Evolutionary conservation across 2,888 invertebrate species (phyloP).

Genomic region (Crematogaster levior): DNA sequence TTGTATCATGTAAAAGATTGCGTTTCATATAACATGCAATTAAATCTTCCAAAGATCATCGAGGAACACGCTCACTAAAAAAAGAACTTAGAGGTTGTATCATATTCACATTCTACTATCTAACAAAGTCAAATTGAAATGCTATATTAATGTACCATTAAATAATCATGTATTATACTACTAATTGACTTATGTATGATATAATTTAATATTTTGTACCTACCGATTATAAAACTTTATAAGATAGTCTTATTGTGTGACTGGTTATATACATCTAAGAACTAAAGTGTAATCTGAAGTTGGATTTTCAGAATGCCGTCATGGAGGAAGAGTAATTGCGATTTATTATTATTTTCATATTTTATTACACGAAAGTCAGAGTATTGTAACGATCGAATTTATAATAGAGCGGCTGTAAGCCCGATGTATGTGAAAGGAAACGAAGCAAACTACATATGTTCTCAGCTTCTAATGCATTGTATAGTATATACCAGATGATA

Average conservation of each 20-base stretch:
- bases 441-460: constrained; percentile 48
- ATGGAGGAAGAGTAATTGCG: constrained; percentile 51
- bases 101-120: constrained; percentile 53
- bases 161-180: constrained; percentile 64
- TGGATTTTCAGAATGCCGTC: constrained; percentile 59
- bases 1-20: constrained; percentile 24
- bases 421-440: constrained; percentile 45
- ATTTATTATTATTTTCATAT: constrained; percentile 74
- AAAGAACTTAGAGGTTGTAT: constrained; percentile 46
- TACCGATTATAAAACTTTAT: constrained; percentile 52
- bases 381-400: constrained; percentile 48
- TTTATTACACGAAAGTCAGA: constrained; percentile 65
- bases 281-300: constrained; percentile 63
- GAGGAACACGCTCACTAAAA: constrained; percentile 50
- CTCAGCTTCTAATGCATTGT: constrained; percentile 56
- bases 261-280: constrained; percentile 57
- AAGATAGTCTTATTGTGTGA: constrained; percentile 59
- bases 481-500: constrained; percentile 56
- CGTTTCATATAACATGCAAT: constrained; percentile 24
- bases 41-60: constrained; percentile 50
- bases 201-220: constrained; percentile 68
- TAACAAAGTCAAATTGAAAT: constrained; percentile 58
- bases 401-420: constrained; percentile 49
- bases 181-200: constrained; percentile 65
- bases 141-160: constrained; percentile 45